These are phyloP conservation scores for Liposcelis brunnea DNA, from an alignment of 2,888 invertebrate species.

Conservation along the genomic window DNA sequence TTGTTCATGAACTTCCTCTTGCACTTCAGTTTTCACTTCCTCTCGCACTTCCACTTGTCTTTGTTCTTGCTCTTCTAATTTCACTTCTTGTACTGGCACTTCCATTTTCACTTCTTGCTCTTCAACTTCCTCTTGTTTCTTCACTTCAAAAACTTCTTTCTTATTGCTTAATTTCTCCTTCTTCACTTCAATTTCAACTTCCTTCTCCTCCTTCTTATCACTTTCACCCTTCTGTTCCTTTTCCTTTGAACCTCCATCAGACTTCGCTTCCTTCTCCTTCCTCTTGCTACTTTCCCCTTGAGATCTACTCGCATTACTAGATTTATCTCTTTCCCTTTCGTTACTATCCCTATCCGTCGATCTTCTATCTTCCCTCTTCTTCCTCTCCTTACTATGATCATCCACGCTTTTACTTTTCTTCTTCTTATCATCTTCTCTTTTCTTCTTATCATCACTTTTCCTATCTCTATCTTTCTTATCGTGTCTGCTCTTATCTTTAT, in stretches of 20 bases:
- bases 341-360: constrained; percentile 68
- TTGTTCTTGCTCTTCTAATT: too few relatives aligned
- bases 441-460: constrained; percentile 26
- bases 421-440: constrained; percentile 52
- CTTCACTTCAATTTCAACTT: too few relatives aligned
- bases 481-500: constrained; percentile 11
- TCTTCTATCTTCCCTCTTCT: constrained; percentile 43
- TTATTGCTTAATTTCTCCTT: too few relatives aligned
- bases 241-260: background rate
- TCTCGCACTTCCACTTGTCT: background rate
- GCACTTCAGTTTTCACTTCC: background rate
- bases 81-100: too few relatives aligned
- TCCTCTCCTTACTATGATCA: constrained; percentile 18
- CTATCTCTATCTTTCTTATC: constrained; percentile 19
- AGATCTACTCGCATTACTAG: too few relatives aligned
- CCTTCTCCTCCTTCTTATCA: too few relatives aligned
- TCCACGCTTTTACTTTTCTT: constrained; percentile 27
- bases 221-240: background rate
- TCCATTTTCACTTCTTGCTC: too few relatives aligned
- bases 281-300: background rate
- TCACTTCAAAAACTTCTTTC: too few relatives aligned
- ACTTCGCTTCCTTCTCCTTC: background rate
- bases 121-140: too few relatives aligned
- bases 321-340: constrained; percentile 21
- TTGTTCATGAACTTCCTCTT: background rate